Base-by-base conservation (phyloP, 2,888 invertebrate species). In the Polymixis flavicincta region DNA sequence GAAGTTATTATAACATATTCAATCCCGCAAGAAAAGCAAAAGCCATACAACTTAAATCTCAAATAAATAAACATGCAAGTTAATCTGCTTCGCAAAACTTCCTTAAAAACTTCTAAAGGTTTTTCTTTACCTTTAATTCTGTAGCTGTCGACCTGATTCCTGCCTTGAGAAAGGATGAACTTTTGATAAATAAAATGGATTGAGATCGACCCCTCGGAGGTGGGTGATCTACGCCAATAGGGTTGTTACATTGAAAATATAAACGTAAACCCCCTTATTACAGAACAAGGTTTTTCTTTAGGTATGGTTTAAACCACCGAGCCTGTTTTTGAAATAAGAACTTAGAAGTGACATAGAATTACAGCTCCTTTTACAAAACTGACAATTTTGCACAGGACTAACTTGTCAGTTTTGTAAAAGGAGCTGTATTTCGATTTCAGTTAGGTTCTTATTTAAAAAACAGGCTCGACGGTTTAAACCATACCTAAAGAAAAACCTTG, bases 101-200 rank as follows among this genome's bases (percentile, higher is more conserved):
- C 52, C 13, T 7, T 28, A 32, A 52, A 64, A 72, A 28, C 50
- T 69, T 45, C 11, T 28, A 42, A 71, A 59, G 50, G 54, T 71
- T 84, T 71, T 72, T 72, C 67, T 66, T 65, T 48, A 77, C 70
- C 73, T 74, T 82, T 82, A 78, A 85, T 85, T 76, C 57, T 13
- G 32, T 7, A 76, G 66, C 85, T 79, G 85, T 82, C 84, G 74
- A 66, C 66, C 60, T 64, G 73, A 64, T 76, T 70, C 61, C 37
- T 63, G 57, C 42, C 52, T 64, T 74, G 71, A 78, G 71, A 50
- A 72, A 70, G 75, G 83, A 71, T 74, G 54, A 85, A 82, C 60
- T 85, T 85, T 76, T 74, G 65, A 71, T 84, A 73, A 79, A 71
- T 85, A 69, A 76, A 84, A 82, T 74, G 64, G 73, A 74, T 85